These are phyloP conservation scores for Craseonycteris thonglongyai DNA, from an alignment of 2,113 vertebrate genomes.

Conservation along the genomic window DNA sequence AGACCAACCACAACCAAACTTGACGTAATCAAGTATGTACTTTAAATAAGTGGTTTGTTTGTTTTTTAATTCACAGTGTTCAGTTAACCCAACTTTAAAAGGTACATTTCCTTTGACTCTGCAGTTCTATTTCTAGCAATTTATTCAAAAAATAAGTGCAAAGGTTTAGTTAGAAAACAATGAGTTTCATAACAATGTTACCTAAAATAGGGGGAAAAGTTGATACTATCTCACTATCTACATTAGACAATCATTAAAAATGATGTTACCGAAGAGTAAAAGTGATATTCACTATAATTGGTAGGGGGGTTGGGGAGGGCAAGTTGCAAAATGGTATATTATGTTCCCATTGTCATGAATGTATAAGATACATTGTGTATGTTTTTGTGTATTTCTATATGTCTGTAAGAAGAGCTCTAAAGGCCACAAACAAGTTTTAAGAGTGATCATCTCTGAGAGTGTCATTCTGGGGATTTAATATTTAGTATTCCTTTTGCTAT, in stretches of 20 bases:
- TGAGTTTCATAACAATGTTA: background rate
- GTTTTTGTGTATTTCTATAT: background rate
- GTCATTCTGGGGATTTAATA: background rate
- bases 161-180: background rate
- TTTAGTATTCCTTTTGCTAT: background rate
- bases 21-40: background rate
- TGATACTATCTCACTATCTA: background rate
- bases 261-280: background rate
- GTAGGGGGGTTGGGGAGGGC: background rate
- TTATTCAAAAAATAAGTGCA: background rate
- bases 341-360: background rate
- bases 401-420: background rate
- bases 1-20: background rate
- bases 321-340: background rate
- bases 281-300: background rate
- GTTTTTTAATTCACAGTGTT: background rate
- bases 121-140: background rate
- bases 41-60: too few relatives aligned
- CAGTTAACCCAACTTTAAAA: background rate
- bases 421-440: background rate
- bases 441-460: background rate
- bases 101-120: background rate
- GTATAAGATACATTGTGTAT: background rate
- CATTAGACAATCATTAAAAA: background rate
- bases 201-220: background rate